phyloP scores from a whole-genome alignment of 2,888 invertebrate species.

The Galerucella pusilla region DNA sequence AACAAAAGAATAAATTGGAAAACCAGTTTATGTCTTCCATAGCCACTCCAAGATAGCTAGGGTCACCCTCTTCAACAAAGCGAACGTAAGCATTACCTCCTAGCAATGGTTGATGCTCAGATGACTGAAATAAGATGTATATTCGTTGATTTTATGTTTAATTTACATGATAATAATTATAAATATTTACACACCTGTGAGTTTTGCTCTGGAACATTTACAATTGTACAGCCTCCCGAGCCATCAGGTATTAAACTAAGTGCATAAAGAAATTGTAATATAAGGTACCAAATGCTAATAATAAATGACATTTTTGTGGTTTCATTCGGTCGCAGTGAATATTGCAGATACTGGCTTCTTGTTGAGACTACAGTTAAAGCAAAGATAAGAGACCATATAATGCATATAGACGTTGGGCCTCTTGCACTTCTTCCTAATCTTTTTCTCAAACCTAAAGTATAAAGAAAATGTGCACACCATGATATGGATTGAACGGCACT shows the following conservation, averaged over 20 bases:
- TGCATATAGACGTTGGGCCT: constrained; percentile 77
- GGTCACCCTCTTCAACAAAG: constrained; percentile 76
- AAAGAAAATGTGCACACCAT: constrained; percentile 86
- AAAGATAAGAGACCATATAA: constrained; percentile 77
- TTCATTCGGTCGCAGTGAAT: constrained; percentile 57
- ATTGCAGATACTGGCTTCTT: constrained; percentile 71
- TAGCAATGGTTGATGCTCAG: constrained; percentile 57
- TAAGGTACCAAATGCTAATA: constrained; percentile 72
- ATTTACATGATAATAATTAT: not conserved
- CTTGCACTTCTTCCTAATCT: constrained; percentile 75
- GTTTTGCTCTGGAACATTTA: constrained; percentile 53
- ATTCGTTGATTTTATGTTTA: not conserved
- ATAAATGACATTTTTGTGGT: constrained; percentile 65
- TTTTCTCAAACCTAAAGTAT: constrained; percentile 75
- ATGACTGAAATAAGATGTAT: constrained; percentile 44
- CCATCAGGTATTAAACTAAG: constrained; percentile 76
- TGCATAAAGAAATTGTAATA: constrained; percentile 76
- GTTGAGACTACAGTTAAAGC: constrained; percentile 76
- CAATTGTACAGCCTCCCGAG: constrained; percentile 66
- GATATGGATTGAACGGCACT: constrained; percentile 67
- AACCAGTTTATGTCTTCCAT: constrained; percentile 79
- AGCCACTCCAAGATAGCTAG: constrained; percentile 81
- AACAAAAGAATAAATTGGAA: constrained; percentile 84
- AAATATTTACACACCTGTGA: constrained; percentile 50
- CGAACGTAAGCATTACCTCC: constrained; percentile 68